phyloP scores from a whole-genome alignment of 1,140 invertebrate genomes.

The Capitella teleta region DNA sequence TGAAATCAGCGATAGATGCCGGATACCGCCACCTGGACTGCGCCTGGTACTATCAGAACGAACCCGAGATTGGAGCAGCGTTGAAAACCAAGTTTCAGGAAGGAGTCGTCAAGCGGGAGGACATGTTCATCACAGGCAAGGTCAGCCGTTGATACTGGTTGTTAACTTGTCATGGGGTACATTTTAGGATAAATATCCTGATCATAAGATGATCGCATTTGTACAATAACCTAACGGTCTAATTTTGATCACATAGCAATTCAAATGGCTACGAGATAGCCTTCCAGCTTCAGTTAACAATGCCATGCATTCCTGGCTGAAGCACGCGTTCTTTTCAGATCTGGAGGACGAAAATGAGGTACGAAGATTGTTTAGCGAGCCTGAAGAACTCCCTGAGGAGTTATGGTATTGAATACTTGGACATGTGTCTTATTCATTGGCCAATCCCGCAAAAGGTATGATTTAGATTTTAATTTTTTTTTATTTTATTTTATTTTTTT shows the following conservation, averaged over 20 bases:
- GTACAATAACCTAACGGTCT: neutral
- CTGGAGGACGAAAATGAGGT: conserved; percentile 62
- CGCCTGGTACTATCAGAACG: conserved; percentile 72
- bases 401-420: conserved; percentile 63
- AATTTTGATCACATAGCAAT: neutral
- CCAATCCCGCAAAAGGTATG: conserved; percentile 60
- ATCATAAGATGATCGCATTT: neutral
- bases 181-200: neutral
- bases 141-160: conserved; percentile 25
- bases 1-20: conserved; percentile 64
- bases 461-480: too few species aligned
- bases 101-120: conserved; percentile 59
- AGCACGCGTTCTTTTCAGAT: neutral
- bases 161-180: neutral
- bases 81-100: conserved; percentile 59
- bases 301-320: too few species aligned
- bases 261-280: neutral
- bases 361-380: conserved; percentile 47
- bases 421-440: conserved; percentile 75
- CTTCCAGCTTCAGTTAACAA: neutral
- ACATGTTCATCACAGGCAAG: conserved; percentile 63
- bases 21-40: conserved; percentile 87
- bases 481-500: too few species aligned
- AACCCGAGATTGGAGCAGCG: conserved; percentile 68
- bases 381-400: conserved; percentile 55